phyloP scores from a whole-genome alignment of 1,140 invertebrate genomes.

The Callitettix versicolor region DNA sequence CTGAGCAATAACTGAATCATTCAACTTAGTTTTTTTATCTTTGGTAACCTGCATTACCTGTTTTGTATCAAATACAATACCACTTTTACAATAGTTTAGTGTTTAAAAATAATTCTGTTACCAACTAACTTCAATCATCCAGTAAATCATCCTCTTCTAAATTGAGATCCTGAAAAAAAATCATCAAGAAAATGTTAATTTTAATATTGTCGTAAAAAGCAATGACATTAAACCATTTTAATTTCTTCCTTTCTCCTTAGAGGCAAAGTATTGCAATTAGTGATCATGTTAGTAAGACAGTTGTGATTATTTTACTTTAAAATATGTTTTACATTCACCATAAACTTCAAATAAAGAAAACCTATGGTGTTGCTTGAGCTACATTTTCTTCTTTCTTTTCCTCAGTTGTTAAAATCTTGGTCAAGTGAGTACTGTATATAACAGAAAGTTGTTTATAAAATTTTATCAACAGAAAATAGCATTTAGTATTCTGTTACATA shows the following conservation, averaged over 20 bases:
- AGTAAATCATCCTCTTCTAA: conserved; percentile 17
- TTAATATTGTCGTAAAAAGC: neutral
- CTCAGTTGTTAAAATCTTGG: too few species aligned
- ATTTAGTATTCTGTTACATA: too few species aligned
- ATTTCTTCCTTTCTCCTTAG: neutral
- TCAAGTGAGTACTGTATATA: too few species aligned
- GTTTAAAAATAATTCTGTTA: neutral
- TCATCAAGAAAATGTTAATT: neutral
- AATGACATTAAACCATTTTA: neutral
- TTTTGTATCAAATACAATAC: too few species aligned
- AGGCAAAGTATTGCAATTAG: neutral
- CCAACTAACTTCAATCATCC: conserved; percentile 2
- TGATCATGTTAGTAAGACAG: neutral
- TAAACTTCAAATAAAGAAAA: neutral
- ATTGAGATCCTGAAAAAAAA: conserved; percentile 17
- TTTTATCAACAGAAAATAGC: too few species aligned
- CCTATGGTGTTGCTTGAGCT: too few species aligned
- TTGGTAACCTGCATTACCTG: too few species aligned
- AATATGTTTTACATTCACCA: neutral
- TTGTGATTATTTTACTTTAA: neutral
- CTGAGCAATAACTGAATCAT: too few species aligned
- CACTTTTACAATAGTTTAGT: too few species aligned
- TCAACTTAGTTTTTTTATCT: too few species aligned
- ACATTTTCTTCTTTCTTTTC: too few species aligned
- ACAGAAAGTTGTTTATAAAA: too few species aligned